Conservation (phyloP, 2,797 vertebrate genomes). For the Melanogrammus aeglefinus region DNA sequence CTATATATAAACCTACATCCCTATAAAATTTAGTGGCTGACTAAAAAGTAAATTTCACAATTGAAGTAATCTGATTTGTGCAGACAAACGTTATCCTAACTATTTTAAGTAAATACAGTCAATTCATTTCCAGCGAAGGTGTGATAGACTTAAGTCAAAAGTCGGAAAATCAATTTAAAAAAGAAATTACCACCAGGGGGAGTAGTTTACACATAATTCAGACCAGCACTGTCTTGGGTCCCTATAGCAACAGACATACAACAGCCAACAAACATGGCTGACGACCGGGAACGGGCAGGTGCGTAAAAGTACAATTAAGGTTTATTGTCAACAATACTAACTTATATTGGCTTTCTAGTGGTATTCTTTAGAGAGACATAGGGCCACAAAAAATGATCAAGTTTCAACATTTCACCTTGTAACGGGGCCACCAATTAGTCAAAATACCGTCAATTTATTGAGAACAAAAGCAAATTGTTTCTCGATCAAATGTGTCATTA, state of each 20-base stretch:
- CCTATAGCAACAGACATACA: conserved; percentile 47
- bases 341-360: not conserved
- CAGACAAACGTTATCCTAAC: no score
- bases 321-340: not conserved
- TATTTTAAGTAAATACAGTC: no score
- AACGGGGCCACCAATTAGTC: not conserved
- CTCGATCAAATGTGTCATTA: not conserved
- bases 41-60: no score
- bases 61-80: no score
- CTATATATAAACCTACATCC: no score
- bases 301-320: not conserved
- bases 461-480: not conserved
- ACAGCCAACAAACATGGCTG: conserved; percentile 61
- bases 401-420: not conserved
- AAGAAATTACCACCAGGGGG: not conserved
- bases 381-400: not conserved
- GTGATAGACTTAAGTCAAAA: not conserved
- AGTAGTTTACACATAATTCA: not conserved
- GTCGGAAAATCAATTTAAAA: not conserved
- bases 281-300: conserved; percentile 36
- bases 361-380: not conserved
- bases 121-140: not conserved
- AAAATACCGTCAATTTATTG: not conserved
- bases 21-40: no score
- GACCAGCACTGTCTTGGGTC: not conserved